Evolutionary conservation across 2,888 invertebrate species (phyloP), one percentile per base, ranked within the genome.

Genomic region (Pyrgus malvae): DNA sequence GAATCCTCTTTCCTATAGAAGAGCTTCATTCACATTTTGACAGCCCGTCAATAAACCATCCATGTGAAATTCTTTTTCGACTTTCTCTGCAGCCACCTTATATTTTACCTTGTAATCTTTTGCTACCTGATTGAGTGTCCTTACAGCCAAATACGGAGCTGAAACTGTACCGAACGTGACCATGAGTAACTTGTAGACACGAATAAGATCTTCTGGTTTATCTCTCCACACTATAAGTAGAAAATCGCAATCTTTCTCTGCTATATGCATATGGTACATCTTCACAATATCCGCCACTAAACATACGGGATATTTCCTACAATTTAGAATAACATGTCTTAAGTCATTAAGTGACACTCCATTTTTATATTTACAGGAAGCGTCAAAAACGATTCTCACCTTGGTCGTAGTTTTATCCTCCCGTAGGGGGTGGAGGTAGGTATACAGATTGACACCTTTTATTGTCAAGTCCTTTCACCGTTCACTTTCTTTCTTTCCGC

Each of bases 341-440:
- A 71, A 11, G 31, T 66, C 62, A 46, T 69, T 69, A 2, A 70
- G 45, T 9, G 66, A 63, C 1, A 50, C 49, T 12, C 61, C 31
- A 23, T 41, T 64, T 50, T 6, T 29, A 35, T 56, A 51, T 12
- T 55, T 56, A 5, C 57, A 53, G 2, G 63, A 65, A 2, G 59
- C 64, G 44, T 66, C n/a, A n/a, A n/a, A n/a, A n/a, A n/a, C n/a
- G n/a, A n/a, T n/a, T n/a, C n/a, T n/a, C n/a, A n/a, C n/a, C 35
- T 61, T 58, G 3, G 57, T 44, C 9, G 59, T 61, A 17, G 29
- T 25, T 42, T 59, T 61, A 19, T 60, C 58, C 7, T 62, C 45
- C 21, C 58, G 49, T 1, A 70, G 66, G 40, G 69, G 71, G 25
- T 74, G 69, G 3, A n/a, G 72, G 70, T 35, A 68, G 38, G 23